Evolutionary conservation across 2,113 vertebrate genomes (phyloP), one percentile per base, ranked within the genome.

Genomic region (Cricetomys ansorgei): DNA sequence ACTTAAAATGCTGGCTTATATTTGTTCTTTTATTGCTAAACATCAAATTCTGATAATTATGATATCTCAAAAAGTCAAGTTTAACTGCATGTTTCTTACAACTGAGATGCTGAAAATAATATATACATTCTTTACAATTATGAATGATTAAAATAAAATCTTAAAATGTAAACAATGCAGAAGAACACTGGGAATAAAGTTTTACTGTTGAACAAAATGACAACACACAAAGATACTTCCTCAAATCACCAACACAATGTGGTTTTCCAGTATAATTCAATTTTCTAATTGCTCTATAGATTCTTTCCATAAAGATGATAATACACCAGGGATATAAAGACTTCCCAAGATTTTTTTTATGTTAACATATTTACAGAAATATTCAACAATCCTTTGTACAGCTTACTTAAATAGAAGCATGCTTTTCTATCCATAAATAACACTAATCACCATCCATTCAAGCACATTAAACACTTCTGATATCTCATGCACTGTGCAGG

Each of bases 21-120:
- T 95, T 97, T 96, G 95, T 96, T 96, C 25, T 98, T 96, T 97
- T 97, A 97, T 96, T 97, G 95, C 95, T 97, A 96, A 96, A 97
- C 94, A 97, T 50, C 88, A 94, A 96, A 92, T 73, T 62, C 48
- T 40, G 91, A 92, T 48, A 92, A 94, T 94, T 90, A 79, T 76
- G 67, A 15, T 86, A 95, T 97, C 93, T 91, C 75, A 91, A 92
- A 97, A 97, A 77, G 76, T 96, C 59, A 95, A 88, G 90, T 96
- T 96, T 94, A 96, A 94, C 79, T 69, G 40, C 6, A 73, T 81
- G 50, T 92, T 85, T 97, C 95, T 96, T 90, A 76, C 96, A 96
- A 94, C 59, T 55, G 77, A 97, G 92, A 97, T 83, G 84, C n/a
- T 94, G 64, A 96, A 95, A 92, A 96, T 67, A 92, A 92, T 95